Base-by-base conservation (phyloP, 2,888 invertebrate species). In the Aphrophora alni region DNA sequence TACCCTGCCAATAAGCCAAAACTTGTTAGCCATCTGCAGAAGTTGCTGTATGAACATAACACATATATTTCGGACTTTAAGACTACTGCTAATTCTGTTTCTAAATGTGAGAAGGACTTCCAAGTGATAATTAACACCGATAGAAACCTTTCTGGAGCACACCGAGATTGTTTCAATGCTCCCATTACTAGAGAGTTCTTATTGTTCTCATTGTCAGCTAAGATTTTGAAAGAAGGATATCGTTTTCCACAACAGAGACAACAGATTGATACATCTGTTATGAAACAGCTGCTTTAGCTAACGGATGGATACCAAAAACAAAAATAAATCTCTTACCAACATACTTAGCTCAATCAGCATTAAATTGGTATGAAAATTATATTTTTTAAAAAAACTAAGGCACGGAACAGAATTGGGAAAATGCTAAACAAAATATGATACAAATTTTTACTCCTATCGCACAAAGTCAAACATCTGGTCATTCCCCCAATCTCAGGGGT, bases 171-270 rank as follows among this genome's bases (percentile, higher is more conserved):
- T n/a, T 81, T 38, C 28, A 81, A 78, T 75, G 79, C 70, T n/a
- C 82, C 82, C 0, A 8, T 8, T 7, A 59, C 51, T 24, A 51
- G 26, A 33, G 33, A 33, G 33, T 33, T 5, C 5, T 8, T 5
- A 33, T n/a, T n/a, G n/a, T 33, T 33, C 33, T 33, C 33, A 33
- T 33, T 8, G 33, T 33, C 8, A 8, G 33, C 3, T 8, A 33
- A 33, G 3, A 33, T 33, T 33, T 33, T 33, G 33, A 33, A 33
- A 33, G 8, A 33, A 33, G 8, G 82, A 83, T 72, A 84, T 87
- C 27, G 77, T 84, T 4, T 69, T 87, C 10, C 81, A 85, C 38
- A 38, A 78, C 21, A 72, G 82, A 59, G 77, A 81, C 33, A 80
- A 83, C 26, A 72, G 27, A n/a, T 27, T 86, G 38, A 24, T 44